Evolutionary conservation across 1,140 invertebrate genomes (phyloP).

Genomic region (Heliconius congener): DNA sequence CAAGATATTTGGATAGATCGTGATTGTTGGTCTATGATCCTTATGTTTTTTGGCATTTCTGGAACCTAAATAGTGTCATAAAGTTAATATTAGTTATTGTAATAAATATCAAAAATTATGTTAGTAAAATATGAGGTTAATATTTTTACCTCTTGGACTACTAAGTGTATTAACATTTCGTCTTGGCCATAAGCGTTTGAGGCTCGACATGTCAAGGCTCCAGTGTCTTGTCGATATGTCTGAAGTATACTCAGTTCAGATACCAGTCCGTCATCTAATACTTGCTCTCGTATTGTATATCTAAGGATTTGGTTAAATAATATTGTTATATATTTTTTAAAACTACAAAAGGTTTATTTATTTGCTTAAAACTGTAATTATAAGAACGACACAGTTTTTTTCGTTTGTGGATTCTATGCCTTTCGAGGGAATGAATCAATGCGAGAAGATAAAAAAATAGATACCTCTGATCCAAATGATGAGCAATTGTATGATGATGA

Average conservation of each 20-base stretch:
- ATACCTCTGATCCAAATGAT: slow-evolving; percentile 85
- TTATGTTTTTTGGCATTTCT: slow-evolving; percentile 92
- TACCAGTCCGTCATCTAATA: slow-evolving; percentile 90
- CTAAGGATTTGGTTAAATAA: slow-evolving; percentile 58
- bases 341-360: no score
- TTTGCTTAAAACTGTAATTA: no score
- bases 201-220: slow-evolving; percentile 92
- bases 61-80: slow-evolving; percentile 84
- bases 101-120: not conserved
- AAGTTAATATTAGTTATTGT: not conserved
- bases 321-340: not conserved
- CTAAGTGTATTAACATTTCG: slow-evolving; percentile 94
- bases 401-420: no score
- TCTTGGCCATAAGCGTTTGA: slow-evolving; percentile 95
- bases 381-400: no score
- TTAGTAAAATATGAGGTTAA: not conserved
- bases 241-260: slow-evolving; percentile 91
- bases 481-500: slow-evolving; percentile 84
- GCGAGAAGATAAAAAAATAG: not conserved
- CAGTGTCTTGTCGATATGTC: slow-evolving; percentile 93
- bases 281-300: slow-evolving; percentile 87
- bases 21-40: slow-evolving; percentile 91
- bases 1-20: slow-evolving; percentile 90
- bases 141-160: slow-evolving; percentile 88
- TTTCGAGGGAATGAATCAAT: no score